These are phyloP conservation scores for Procavia capensis DNA, from an alignment of 2,113 vertebrate genomes.

Conservation along the genomic window DNA sequence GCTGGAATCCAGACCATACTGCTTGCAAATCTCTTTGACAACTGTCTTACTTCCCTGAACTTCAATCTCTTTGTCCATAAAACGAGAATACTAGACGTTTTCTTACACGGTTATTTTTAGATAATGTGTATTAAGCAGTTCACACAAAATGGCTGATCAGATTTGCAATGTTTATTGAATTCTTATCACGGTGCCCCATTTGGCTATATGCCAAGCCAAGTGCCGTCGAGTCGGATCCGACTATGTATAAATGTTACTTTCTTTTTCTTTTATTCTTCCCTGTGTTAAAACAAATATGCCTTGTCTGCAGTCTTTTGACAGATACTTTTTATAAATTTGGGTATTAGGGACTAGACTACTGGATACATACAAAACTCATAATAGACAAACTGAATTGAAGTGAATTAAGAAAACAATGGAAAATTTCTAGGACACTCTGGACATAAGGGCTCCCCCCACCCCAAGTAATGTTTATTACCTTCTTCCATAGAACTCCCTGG, in stretches of 20 bases:
- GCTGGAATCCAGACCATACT: neutral
- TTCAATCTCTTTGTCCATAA: conserved; percentile 18
- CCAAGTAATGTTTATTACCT: conserved; percentile 88
- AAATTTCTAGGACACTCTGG: conserved; percentile 23
- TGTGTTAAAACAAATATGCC: neutral
- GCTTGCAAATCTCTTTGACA: neutral
- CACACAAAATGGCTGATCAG: neutral
- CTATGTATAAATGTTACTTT: neutral
- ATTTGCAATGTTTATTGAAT: neutral
- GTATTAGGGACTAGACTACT: neutral
- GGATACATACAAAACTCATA: neutral
- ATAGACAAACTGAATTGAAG: neutral
- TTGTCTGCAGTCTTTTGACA: neutral
- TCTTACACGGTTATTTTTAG: neutral
- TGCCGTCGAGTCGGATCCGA: too few species aligned
- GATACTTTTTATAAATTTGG: neutral
- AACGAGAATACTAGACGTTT: neutral
- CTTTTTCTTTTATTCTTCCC: neutral
- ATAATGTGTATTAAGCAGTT: neutral
- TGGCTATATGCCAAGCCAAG: neutral
- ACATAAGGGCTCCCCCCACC: neutral
- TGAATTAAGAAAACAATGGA: neutral
- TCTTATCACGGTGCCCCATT: neutral
- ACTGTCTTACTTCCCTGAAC: neutral
- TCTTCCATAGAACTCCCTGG: conserved; percentile 95